Conservation (phyloP, 2,888 invertebrate genomes). For the Philhelius pedissequus region DNA sequence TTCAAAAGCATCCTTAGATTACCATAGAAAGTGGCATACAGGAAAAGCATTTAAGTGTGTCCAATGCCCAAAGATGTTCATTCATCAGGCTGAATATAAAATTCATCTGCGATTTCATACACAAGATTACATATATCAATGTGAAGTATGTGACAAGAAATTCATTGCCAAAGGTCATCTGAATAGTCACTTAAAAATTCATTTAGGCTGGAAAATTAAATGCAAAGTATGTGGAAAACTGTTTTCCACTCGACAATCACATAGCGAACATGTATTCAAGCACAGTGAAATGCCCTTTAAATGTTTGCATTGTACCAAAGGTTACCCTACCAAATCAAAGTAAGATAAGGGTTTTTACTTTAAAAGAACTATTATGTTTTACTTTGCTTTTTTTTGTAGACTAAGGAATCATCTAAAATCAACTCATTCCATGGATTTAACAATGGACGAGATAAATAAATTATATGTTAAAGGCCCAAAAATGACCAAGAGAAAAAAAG, state of each 20-base stretch:
- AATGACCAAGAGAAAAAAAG: constrained; percentile 4
- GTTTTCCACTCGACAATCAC: not conserved
- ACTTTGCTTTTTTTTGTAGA: not conserved
- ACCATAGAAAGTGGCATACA: not conserved
- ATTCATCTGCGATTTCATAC: constrained; percentile 42
- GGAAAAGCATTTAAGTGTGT: not conserved
- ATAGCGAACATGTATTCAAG: constrained; percentile 13
- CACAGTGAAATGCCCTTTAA: constrained; percentile 31
- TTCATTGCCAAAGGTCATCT: constrained; percentile 26
- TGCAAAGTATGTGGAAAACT: constrained; percentile 37
- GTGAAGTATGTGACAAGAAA: constrained; percentile 22
- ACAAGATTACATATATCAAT: constrained; percentile 21
- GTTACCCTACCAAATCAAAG: constrained; percentile 23
- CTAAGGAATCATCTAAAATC: constrained; percentile 21
- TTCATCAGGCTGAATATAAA: constrained; percentile 26
- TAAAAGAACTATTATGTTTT: not conserved
- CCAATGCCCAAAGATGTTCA: constrained; percentile 24
- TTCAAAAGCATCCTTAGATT: not conserved
- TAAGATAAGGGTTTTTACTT: not conserved
- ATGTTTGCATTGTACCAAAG: constrained; percentile 32
- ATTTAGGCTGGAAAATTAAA: constrained; percentile 32
- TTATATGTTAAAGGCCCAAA: constrained; percentile 1
- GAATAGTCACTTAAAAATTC: constrained; percentile 13
- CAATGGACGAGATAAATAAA: constrained; percentile 19
- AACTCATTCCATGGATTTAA: constrained; percentile 28